Conservation (phyloP, 2,888 invertebrate genomes). For the Drosophila phalerata region DNA sequence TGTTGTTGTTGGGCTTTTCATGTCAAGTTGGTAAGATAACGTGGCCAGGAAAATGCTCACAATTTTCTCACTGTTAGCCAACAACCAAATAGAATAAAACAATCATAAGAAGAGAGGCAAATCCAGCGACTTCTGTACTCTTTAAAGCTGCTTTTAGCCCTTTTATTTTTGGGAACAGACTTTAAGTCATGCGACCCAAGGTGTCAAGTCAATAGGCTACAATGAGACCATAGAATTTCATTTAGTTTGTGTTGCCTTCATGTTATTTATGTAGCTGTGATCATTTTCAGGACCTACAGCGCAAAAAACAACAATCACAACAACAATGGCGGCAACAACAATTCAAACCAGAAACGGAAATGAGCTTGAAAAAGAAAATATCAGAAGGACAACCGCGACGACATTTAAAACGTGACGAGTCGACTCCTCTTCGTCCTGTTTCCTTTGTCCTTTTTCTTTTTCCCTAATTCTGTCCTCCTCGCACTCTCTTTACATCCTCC, state of each 20-base stretch:
- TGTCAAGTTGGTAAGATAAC: conserved; percentile 31
- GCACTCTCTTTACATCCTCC: no score
- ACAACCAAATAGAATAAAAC: not conserved
- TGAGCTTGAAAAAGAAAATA: conserved; percentile 64
- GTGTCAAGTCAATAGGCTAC: conserved; percentile 11
- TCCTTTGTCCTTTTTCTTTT: not conserved
- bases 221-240: conserved; percentile 1
- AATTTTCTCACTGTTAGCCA: not conserved
- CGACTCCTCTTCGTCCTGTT: conserved; percentile 27
- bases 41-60: conserved; percentile 3
- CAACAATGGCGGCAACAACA: not conserved
- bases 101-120: not conserved
- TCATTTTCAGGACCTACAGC: conserved; percentile 29
- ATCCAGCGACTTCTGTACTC: conserved; percentile 5
- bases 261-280: conserved; percentile 29
- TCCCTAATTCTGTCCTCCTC: not conserved
- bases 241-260: conserved; percentile 8
- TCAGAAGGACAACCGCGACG: conserved; percentile 66
- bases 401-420: conserved; percentile 71
- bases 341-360: conserved; percentile 59
- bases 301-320: not conserved
- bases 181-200: conserved; percentile 8
- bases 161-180: not conserved
- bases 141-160: not conserved
- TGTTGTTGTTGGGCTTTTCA: conserved; percentile 27